Percentiles rank a stretch among this genome's conserved stretches.
phyloP scores from a whole-genome alignment of 2,888 invertebrate species.

The Eurytoma adleriae region DNA sequence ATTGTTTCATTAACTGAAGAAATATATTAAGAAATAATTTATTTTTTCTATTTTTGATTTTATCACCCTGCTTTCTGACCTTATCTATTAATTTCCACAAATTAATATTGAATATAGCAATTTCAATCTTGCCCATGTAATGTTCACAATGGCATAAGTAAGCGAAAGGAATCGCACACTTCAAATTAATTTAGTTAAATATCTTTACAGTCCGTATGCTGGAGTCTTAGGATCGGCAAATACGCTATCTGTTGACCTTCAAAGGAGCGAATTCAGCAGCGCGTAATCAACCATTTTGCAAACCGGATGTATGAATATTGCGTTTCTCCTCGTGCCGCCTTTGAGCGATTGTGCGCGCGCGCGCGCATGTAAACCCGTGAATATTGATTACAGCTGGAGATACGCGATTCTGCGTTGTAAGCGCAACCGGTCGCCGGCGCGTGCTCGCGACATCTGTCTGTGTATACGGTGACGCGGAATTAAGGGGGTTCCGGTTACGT shows the following conservation, averaged over 20 bases:
- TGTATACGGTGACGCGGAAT: too few relatives aligned
- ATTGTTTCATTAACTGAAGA: too few relatives aligned
- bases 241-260: conserved; percentile 10
- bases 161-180: too few relatives aligned
- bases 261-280: not conserved
- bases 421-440: not conserved
- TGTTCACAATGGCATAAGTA: too few relatives aligned
- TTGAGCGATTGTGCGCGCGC: conserved; percentile 27
- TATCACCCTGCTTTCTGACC: too few relatives aligned
- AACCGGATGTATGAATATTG: not conserved
- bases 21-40: too few relatives aligned
- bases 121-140: too few relatives aligned
- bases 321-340: conserved; percentile 30
- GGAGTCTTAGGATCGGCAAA: not conserved
- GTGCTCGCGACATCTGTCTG: not conserved
- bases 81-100: too few relatives aligned
- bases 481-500: not conserved
- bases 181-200: too few relatives aligned
- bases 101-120: too few relatives aligned
- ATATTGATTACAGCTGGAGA: conserved; percentile 14
- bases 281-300: not conserved
- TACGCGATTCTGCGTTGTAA: conserved; percentile 8
- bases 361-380: conserved; percentile 23
- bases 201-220: too few relatives aligned
- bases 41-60: too few relatives aligned